phyloP scores from a whole-genome alignment of 2,113 vertebrate genomes.

The Peucedramus taeniatus region DNA sequence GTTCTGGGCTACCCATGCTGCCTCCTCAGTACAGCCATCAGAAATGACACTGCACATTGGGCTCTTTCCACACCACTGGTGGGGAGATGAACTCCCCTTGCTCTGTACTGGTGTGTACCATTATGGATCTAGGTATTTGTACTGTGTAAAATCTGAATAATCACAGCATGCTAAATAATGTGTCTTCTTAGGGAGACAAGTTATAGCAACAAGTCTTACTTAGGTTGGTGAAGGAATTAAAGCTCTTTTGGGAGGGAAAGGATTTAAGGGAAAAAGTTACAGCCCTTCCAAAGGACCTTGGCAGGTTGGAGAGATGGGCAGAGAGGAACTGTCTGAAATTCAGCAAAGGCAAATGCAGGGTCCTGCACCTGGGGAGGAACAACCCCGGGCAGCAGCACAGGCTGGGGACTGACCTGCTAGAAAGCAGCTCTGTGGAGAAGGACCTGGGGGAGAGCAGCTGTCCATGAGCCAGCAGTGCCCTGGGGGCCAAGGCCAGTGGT shows the following conservation, averaged over 20 bases:
- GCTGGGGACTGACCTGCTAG: neutral
- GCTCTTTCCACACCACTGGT: accelerated
- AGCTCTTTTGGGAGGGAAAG: neutral
- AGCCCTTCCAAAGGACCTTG: neutral
- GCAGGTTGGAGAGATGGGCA: neutral
- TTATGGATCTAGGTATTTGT: neutral
- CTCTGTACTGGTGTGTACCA: accelerated
- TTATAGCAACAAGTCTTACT: neutral
- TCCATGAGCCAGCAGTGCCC: neutral
- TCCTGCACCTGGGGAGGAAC: neutral
- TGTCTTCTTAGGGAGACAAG: neutral
- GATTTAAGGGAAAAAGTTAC: neutral
- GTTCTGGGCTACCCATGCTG: accelerated
- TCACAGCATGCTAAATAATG: neutral
- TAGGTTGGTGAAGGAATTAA: neutral
- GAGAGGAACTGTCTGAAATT: neutral
- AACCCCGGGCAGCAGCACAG: neutral
- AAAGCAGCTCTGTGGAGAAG: neutral
- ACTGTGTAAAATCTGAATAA: neutral
- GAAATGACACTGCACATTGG: neutral
- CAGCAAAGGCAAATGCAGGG: neutral
- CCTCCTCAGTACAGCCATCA: neutral
- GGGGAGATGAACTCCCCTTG: neutral
- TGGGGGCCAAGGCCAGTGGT: neutral
- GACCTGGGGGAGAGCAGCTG: neutral